These are phyloP conservation scores for Crypturellus undulatus DNA, from an alignment of 2,113 vertebrate species.

Conservation along the genomic window DNA sequence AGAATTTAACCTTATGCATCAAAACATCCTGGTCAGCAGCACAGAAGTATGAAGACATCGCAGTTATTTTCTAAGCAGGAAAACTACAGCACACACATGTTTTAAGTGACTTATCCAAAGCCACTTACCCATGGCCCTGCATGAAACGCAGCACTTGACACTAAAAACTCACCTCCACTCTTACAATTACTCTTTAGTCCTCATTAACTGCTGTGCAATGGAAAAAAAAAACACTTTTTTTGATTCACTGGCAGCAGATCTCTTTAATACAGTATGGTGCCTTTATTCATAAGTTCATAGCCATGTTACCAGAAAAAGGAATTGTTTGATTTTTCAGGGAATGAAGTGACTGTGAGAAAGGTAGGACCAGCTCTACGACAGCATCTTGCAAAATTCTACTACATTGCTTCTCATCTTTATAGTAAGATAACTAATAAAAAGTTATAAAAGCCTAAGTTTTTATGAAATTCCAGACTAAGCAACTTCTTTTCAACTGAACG, in stretches of 20 bases:
- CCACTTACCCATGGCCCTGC: background rate
- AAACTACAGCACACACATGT: background rate
- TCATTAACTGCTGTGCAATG: background rate
- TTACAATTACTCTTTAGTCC: fast-evolving
- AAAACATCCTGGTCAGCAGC: background rate
- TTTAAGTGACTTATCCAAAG: background rate
- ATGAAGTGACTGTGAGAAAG: background rate
- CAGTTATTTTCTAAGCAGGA: fast-evolving
- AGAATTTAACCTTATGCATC: background rate
- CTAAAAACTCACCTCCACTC: background rate
- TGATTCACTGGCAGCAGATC: background rate
- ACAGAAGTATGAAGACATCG: background rate
- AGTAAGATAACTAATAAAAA: background rate
- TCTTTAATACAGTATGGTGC: fast-evolving
- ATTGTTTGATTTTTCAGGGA: background rate
- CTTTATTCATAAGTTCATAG: background rate
- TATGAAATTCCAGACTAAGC: background rate
- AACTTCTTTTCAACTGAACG: background rate
- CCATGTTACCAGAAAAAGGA: background rate
- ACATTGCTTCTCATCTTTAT: background rate
- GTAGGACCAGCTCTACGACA: background rate
- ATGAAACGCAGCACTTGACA: background rate
- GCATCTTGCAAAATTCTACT: background rate
- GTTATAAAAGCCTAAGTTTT: background rate
- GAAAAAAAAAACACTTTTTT: background rate